phyloP scores from a whole-genome alignment of 30 jellyfish, hydroid and myxozoan species.

The Nemopilema nomurai region DNA sequence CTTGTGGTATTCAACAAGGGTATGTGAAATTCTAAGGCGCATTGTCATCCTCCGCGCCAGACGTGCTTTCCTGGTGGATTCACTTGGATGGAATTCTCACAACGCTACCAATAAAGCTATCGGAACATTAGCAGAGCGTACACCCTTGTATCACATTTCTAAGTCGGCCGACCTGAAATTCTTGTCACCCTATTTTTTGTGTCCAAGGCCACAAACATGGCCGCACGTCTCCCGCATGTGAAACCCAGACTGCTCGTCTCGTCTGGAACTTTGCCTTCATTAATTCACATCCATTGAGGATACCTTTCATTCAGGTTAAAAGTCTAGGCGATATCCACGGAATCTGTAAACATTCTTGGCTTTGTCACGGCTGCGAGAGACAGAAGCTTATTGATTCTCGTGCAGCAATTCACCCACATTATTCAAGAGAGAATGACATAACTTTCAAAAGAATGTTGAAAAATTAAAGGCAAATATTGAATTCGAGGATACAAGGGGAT shows the following conservation, averaged over 20 bases:
- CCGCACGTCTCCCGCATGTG: not conserved
- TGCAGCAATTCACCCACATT: not conserved
- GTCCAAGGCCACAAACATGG: not conserved
- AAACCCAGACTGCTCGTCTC: not conserved
- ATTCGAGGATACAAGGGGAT: too few species aligned
- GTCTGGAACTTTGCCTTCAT: not conserved
- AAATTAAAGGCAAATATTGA: too few species aligned
- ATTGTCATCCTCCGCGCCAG: not conserved
- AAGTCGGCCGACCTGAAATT: not conserved
- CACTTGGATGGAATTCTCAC: not conserved
- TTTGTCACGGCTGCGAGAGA: too few species aligned
- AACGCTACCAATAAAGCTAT: not conserved
- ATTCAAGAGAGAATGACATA: too few species aligned
- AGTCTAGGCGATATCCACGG: not conserved
- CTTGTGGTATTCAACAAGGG: conserved; percentile 24
- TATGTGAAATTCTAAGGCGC: not conserved
- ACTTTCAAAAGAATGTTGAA: too few species aligned
- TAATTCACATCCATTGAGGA: not conserved
- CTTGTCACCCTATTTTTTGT: not conserved
- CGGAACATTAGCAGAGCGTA: conserved; percentile 17
- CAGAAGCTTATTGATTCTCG: not conserved
- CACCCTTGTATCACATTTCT: conserved; percentile 3
- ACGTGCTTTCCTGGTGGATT: not conserved
- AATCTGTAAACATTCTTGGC: not conserved
- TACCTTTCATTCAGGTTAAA: not conserved